Conservation (phyloP, 2,113 vertebrate genomes). For the Gavialis gangeticus region DNA sequence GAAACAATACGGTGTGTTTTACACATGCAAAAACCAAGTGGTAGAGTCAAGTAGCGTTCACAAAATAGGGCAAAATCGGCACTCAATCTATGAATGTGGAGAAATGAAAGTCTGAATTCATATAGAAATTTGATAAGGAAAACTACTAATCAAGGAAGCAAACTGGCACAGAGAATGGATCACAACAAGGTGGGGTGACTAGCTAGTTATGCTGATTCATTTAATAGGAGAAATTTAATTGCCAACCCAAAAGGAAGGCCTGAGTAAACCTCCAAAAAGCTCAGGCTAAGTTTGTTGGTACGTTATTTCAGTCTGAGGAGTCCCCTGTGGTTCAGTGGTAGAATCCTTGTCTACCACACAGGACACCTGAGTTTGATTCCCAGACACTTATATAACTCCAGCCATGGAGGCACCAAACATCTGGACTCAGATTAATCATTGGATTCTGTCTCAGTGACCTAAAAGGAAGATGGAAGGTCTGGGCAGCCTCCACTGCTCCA, state of each 20-base stretch:
- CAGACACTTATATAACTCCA: too few relatives aligned
- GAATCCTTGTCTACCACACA: too few relatives aligned
- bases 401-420: too few relatives aligned
- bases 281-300: neutral
- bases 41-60: neutral
- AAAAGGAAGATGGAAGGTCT: too few relatives aligned
- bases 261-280: neutral
- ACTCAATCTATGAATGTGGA: accelerated
- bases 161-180: neutral
- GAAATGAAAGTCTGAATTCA: neutral
- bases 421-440: too few relatives aligned
- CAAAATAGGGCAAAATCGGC: neutral
- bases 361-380: too few relatives aligned
- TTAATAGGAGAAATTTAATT: neutral
- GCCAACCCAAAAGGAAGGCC: neutral
- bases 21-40: neutral
- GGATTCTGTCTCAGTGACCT: too few relatives aligned
- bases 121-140: neutral
- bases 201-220: neutral
- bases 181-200: neutral
- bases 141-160: neutral
- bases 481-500: too few relatives aligned
- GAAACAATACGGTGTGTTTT: neutral
- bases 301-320: too few relatives aligned
- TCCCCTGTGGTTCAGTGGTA: too few relatives aligned